Conservation (phyloP, 2,888 invertebrate species). For the Stramonita haemastoma region DNA sequence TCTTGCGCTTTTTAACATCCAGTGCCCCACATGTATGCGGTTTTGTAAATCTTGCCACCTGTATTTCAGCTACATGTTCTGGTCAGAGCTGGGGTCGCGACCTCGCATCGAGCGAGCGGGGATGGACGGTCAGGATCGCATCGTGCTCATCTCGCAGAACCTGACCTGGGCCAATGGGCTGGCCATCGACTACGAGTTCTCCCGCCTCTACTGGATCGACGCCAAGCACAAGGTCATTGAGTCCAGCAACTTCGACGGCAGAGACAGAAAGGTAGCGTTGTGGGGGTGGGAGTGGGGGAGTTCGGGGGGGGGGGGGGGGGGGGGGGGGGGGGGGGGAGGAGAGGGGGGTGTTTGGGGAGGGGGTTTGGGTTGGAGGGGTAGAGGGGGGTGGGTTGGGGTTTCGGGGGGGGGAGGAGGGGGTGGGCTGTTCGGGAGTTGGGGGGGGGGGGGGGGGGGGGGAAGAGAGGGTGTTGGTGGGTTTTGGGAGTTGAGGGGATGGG, state of each 20-base stretch:
- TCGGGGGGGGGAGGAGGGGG: neutral
- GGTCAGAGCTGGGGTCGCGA: conserved; percentile 91
- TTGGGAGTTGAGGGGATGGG: too few relatives aligned
- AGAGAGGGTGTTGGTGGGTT: too few relatives aligned
- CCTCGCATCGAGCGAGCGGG: conserved; percentile 90
- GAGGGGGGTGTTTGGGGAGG: neutral
- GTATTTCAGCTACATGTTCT: conserved; percentile 86
- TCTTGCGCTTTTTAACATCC: too few relatives aligned
- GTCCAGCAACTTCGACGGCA: conserved; percentile 87
- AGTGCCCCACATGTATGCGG: too few relatives aligned
- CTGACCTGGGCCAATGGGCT: conserved; percentile 92
- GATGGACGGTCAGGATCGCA: conserved; percentile 89
- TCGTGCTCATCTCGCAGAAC: conserved; percentile 81
- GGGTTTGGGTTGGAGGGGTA: neutral
- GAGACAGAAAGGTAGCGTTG: conserved; percentile 80
- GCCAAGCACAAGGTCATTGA: conserved; percentile 89
- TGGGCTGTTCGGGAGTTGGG: too few relatives aligned
- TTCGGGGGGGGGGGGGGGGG: too few relatives aligned
- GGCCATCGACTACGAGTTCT: conserved; percentile 85
- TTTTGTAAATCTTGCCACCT: too few relatives aligned
- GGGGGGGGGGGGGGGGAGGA: conserved; percentile 76
- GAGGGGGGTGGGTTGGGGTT: neutral
- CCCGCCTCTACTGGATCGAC: conserved; percentile 91
- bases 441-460: too few relatives aligned
- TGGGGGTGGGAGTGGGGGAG: too few relatives aligned